Percentiles rank a stretch among this genome's conserved stretches.
Conservation (phyloP, 2,113 vertebrate genomes). For the Actenoides hombroni region DNA sequence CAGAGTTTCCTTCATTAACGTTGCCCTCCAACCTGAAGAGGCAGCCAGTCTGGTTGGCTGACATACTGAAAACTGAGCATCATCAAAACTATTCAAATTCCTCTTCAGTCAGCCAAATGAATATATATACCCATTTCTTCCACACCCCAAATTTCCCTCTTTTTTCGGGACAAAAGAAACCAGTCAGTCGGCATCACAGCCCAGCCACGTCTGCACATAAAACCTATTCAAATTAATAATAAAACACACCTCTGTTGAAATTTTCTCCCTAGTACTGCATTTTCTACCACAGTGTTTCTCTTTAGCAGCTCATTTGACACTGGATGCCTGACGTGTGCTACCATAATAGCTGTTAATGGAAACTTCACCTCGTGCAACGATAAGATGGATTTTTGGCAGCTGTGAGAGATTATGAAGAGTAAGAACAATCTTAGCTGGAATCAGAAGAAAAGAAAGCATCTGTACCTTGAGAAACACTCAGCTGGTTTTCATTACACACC, state of each 20-base stretch:
- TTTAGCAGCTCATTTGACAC: conserved; percentile 74
- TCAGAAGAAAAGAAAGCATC: conserved; percentile 83
- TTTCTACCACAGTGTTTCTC: conserved; percentile 57
- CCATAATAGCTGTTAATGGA: conserved; percentile 84
- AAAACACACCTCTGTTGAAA: conserved; percentile 27
- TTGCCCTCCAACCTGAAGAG: background rate
- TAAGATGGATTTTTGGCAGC: conserved; percentile 87
- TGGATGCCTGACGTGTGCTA: conserved; percentile 75
- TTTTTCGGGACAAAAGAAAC: background rate
- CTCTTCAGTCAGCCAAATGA: background rate
- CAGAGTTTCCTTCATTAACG: background rate
- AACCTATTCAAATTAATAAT: background rate
- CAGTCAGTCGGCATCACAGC: background rate
- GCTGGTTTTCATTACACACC: conserved; percentile 88
- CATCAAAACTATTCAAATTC: background rate
- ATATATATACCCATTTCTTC: background rate
- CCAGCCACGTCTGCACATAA: background rate
- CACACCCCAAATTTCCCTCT: background rate
- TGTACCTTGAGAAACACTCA: conserved; percentile 84
- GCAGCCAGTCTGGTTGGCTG: background rate
- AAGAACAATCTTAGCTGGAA: conserved; percentile 85
- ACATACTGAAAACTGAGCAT: background rate
- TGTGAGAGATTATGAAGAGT: conserved; percentile 86
- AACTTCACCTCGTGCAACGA: conserved; percentile 90
- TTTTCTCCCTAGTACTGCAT: background rate